A percentile compares a stretch with the other conserved stretches of the same genome.
Evolutionary conservation across 2,113 vertebrate species (phyloP).

Genomic region (Microtus montanus): DNA sequence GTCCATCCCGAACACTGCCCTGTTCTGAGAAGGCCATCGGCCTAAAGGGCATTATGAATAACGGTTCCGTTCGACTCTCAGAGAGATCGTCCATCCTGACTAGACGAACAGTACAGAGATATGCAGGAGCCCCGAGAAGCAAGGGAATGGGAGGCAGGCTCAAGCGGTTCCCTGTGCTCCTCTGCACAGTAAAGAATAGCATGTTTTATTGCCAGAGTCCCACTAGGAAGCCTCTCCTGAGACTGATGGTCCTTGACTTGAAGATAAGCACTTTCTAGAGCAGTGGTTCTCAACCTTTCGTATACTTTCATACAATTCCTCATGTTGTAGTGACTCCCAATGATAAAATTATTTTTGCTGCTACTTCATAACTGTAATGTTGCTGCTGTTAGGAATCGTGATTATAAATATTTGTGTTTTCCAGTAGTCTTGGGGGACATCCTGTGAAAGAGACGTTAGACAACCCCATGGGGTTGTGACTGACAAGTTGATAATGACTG

Average conservation of each 20-base stretch:
- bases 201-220: background rate
- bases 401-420: background rate
- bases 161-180: background rate
- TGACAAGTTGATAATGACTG: background rate
- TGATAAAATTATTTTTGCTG: background rate
- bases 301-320: background rate
- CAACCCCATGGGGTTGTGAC: background rate
- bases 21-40: conserved; percentile 59
- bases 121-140: background rate
- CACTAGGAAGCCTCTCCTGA: background rate
- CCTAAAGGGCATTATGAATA: conserved; percentile 68
- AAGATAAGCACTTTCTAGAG: background rate
- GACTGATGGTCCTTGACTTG: background rate
- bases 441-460: background rate
- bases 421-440: background rate
- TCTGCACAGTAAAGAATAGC: background rate
- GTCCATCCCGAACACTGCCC: conserved; percentile 39
- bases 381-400: background rate
- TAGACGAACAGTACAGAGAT: conserved; percentile 56
- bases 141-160: background rate
- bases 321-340: background rate
- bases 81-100: conserved; percentile 52
- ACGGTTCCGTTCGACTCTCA: conserved; percentile 55
- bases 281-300: background rate
- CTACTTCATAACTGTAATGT: background rate